These are phyloP conservation scores for Sylvietta virens DNA, from an alignment of 2,113 vertebrate species.

Conservation along the genomic window DNA sequence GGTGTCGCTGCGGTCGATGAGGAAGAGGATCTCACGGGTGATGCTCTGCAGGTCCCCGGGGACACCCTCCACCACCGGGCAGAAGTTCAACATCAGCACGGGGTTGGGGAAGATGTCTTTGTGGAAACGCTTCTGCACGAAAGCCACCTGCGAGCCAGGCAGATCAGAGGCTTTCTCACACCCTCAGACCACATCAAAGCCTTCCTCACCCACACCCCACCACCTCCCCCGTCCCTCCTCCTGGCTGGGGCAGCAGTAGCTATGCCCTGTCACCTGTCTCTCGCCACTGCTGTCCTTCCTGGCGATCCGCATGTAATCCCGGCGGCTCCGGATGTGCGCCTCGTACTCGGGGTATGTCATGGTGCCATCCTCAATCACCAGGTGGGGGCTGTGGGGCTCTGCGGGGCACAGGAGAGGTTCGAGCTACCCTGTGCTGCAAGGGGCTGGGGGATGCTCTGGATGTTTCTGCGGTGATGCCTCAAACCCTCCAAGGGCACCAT, in stretches of 20 bases:
- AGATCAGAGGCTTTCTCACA: background rate
- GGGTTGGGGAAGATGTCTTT: conserved; percentile 93
- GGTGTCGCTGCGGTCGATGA: conserved; percentile 77
- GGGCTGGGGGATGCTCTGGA: background rate
- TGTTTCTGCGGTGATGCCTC: background rate
- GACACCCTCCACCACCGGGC: conserved; percentile 74
- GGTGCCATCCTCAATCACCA: conserved; percentile 85
- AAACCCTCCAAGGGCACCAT: background rate
- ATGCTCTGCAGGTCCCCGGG: conserved; percentile 78
- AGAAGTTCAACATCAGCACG: conserved; percentile 95
- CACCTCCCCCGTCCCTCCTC: background rate
- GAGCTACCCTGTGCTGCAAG: fast-evolving
- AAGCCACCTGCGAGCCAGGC: conserved; percentile 79
- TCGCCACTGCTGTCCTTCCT: conserved; percentile 82
- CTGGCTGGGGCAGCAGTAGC: fast-evolving
- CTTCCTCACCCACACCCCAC: background rate
- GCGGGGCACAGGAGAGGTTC: background rate
- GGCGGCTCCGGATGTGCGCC: conserved; percentile 79
- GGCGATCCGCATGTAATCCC: conserved; percentile 80
- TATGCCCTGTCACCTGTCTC: conserved; percentile 74
- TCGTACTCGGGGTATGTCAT: conserved; percentile 87
- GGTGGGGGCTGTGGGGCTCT: conserved; percentile 90
- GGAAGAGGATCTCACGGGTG: conserved; percentile 88
- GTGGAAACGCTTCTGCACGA: conserved; percentile 90
- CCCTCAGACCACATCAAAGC: fast-evolving